Conservation (phyloP, 2,113 vertebrate genomes). For the Melanocharis versteri region DNA sequence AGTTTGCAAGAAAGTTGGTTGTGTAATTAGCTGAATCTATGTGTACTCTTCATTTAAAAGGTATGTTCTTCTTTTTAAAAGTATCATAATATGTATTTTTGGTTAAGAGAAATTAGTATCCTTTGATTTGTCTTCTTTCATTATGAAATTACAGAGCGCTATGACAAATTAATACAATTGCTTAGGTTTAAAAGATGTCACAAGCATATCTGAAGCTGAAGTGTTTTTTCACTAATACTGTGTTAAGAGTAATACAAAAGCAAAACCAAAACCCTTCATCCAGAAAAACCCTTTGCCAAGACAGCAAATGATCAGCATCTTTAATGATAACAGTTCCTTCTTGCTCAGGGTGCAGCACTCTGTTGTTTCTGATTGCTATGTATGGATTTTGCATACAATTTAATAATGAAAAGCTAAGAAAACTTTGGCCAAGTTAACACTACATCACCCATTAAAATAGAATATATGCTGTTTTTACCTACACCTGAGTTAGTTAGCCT, state of each 20-base stretch:
- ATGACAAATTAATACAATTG: background rate
- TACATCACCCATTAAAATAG: background rate
- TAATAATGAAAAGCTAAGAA: background rate
- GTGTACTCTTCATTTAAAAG: background rate
- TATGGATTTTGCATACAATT: background rate
- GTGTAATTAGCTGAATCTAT: background rate
- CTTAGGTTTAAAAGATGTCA: background rate
- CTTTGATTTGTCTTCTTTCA: background rate
- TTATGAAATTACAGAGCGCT: background rate
- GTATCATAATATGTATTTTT: background rate
- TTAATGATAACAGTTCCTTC: background rate
- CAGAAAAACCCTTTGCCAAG: background rate
- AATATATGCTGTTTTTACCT: background rate
- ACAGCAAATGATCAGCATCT: background rate
- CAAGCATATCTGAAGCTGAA: background rate
- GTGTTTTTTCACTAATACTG: background rate
- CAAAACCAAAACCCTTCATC: background rate
- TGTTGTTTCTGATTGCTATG: background rate
- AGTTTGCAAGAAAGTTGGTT: background rate
- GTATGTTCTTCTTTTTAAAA: background rate
- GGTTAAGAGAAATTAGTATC: background rate
- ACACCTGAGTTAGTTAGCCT: fast-evolving
- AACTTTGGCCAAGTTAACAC: background rate
- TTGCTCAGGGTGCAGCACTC: background rate
- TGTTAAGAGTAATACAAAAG: background rate